phyloP scores from a whole-genome alignment of 1,140 invertebrate genomes.

The Daktulosphaira vitifoliae region DNA sequence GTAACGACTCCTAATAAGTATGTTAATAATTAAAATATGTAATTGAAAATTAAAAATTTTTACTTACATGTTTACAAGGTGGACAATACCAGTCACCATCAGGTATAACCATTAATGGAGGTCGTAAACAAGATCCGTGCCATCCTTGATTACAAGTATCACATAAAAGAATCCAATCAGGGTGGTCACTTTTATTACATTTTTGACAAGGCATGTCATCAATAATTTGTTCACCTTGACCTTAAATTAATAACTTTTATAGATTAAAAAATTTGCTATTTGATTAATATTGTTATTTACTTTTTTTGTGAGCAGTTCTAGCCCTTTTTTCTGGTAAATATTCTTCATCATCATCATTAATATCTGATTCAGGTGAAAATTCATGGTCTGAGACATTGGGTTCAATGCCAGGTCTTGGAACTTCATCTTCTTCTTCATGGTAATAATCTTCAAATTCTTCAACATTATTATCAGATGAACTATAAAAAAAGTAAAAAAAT shows the following conservation, averaged over 20 bases:
- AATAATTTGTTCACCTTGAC: slow-evolving; percentile 40
- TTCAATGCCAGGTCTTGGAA: slow-evolving; percentile 32
- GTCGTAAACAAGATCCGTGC: slow-evolving; percentile 87
- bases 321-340: slow-evolving; percentile 55
- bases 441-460: slow-evolving; percentile 50
- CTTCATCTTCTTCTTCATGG: slow-evolving; percentile 48
- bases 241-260: slow-evolving; percentile 25
- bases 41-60: slow-evolving; percentile 13
- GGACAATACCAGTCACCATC: slow-evolving; percentile 97
- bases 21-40: slow-evolving; percentile 1
- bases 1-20: slow-evolving; percentile 51
- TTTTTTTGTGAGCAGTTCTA: slow-evolving; percentile 48
- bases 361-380: slow-evolving; percentile 71
- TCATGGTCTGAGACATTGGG: slow-evolving; percentile 79
- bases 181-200: slow-evolving; percentile 81
- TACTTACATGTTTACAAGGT: slow-evolving; percentile 75
- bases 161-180: slow-evolving; percentile 91
- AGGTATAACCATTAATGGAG: slow-evolving; percentile 83
- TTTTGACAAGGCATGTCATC: slow-evolving; percentile 71
- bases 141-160: slow-evolving; percentile 90
- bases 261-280: not conserved
- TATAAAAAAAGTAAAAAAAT: slow-evolving; percentile 28
- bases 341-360: slow-evolving; percentile 53
- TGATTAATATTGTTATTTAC: not conserved
- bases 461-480: slow-evolving; percentile 52